phyloP scores from a whole-genome alignment of 1,140 invertebrate species.

The Macrocentrus cingulum region DNA sequence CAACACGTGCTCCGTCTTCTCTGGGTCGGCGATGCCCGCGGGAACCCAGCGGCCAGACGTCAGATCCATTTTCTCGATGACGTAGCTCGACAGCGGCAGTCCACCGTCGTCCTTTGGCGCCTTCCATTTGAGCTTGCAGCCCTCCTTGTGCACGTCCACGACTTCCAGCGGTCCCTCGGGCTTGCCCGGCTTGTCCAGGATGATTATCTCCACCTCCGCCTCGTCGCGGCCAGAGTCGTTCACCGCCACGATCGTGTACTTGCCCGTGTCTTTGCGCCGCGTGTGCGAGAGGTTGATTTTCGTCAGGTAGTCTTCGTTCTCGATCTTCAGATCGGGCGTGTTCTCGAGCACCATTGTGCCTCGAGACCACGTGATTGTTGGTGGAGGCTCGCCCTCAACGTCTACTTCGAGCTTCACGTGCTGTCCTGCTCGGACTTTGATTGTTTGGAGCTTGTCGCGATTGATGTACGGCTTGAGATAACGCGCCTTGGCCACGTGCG shows the following conservation, averaged over 20 bases:
- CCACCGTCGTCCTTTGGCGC: slow-evolving; percentile 95
- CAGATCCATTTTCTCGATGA: slow-evolving; percentile 91
- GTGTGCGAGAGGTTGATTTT: slow-evolving; percentile 81
- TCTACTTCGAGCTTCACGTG: slow-evolving; percentile 91
- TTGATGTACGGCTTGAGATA: slow-evolving; percentile 89
- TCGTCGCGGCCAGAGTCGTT: slow-evolving; percentile 93
- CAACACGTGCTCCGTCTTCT: slow-evolving; percentile 82
- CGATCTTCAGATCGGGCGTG: slow-evolving; percentile 71
- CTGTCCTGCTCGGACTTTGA: slow-evolving; percentile 88
- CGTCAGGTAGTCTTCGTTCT: slow-evolving; percentile 93
- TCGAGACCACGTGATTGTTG: slow-evolving; percentile 87
- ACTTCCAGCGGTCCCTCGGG: slow-evolving; percentile 94
- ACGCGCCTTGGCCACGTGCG: slow-evolving; percentile 86
- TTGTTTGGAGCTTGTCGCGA: slow-evolving; percentile 85
- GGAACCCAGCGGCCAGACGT: slow-evolving; percentile 86
- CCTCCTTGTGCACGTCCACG: slow-evolving; percentile 90
- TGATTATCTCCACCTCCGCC: slow-evolving; percentile 90
- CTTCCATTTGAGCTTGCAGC: slow-evolving; percentile 93
- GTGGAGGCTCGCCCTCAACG: slow-evolving; percentile 93
- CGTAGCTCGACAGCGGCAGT: slow-evolving; percentile 83
- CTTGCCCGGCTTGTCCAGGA: slow-evolving; percentile 91
- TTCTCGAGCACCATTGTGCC: slow-evolving; percentile 68
- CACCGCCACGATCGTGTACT: slow-evolving; percentile 87
- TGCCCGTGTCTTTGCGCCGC: slow-evolving; percentile 80
- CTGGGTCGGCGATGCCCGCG: slow-evolving; percentile 83